Evolutionary conservation across 2,113 vertebrate species (phyloP), one percentile per base, ranked within the genome.

Genomic region (Spea multiplicata): DNA sequence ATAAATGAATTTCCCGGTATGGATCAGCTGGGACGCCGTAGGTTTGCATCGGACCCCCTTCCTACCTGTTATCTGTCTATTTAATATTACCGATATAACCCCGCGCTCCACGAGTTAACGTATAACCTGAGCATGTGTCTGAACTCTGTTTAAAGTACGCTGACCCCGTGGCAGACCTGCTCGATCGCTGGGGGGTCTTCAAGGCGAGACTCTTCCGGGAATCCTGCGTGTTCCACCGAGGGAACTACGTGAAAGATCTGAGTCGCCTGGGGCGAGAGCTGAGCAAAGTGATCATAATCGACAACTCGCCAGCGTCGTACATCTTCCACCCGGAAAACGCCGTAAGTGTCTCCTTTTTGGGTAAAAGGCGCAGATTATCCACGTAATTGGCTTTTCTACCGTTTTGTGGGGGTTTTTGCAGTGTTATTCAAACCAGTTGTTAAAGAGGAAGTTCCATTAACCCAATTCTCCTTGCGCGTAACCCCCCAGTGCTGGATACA

Each of bases 291-390:
- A 96, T 99, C 88, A 99, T 98, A 53, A 90, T 99, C 46, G 97
- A 99, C 92, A 99, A 99, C 87, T 99, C 97, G 30, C 97, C 97
- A 76, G 96, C 97, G 83, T 98, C 97, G 16, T 99, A 98, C 87
- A 96, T 96, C 93, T 99, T 99, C 93, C 97, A 99, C 73, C 97
- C 97, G 3, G 97, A 99, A 90, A 99, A 98, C 61, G 96, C 97
- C 84, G 97, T 99, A 87, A 93, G 95, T 94, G 57, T 59, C 55
- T 2, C 55, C 50, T 53, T 8, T 1, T 8, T 10, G 50, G 50
- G 50, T 53, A 5, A 62, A 55, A 55, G 12, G 52, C 7, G 52
- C 12, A 13, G 12, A 55, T 13, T 55, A 1, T 30, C 2, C 50
- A 3, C 10, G 6, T 53, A 8, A 53, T 53, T 53, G 50, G 10